A percentile compares a stretch with the other conserved stretches of the same genome.
Conservation (phyloP, 2,113 vertebrate genomes). For the Triplophysa rosa region DNA sequence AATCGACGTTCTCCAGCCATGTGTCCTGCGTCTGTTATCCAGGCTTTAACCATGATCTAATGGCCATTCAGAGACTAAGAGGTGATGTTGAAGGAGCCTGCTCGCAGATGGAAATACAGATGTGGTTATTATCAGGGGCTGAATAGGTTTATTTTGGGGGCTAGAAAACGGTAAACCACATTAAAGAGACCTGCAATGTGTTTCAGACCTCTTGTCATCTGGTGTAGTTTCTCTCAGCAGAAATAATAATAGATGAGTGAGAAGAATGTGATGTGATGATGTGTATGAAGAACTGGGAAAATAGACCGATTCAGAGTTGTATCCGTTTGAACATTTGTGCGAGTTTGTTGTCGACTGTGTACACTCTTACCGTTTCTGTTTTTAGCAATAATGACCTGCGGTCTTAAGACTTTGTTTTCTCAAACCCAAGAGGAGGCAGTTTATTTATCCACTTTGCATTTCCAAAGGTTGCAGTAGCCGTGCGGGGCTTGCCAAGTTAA, state of each 20-base stretch:
- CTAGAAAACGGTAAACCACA: background rate
- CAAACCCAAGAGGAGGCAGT: slow-evolving; percentile 16
- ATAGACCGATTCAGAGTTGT: background rate
- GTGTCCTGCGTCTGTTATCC: slow-evolving; percentile 15
- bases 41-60: background rate
- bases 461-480: slow-evolving; percentile 4
- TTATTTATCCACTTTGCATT: slow-evolving; percentile 34
- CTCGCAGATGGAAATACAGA: slow-evolving; percentile 17
- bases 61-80: slow-evolving; percentile 7
- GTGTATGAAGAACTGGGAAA: background rate
- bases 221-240: background rate
- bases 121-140: slow-evolving; percentile 18
- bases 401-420: background rate
- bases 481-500: slow-evolving; percentile 19
- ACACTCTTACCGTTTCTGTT: slow-evolving; percentile 3
- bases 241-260: background rate
- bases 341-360: background rate
- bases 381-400: background rate
- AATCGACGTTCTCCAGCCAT: background rate
- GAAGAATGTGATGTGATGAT: background rate
- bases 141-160: slow-evolving; percentile 38
- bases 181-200: slow-evolving; percentile 1
- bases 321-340: background rate
- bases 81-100: background rate
- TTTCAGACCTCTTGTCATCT: slow-evolving; percentile 2